Percentiles rank a stretch among this genome's conserved stretches.
Conservation (phyloP, 2,888 invertebrate genomes). For the Willowsia nigromaculata region DNA sequence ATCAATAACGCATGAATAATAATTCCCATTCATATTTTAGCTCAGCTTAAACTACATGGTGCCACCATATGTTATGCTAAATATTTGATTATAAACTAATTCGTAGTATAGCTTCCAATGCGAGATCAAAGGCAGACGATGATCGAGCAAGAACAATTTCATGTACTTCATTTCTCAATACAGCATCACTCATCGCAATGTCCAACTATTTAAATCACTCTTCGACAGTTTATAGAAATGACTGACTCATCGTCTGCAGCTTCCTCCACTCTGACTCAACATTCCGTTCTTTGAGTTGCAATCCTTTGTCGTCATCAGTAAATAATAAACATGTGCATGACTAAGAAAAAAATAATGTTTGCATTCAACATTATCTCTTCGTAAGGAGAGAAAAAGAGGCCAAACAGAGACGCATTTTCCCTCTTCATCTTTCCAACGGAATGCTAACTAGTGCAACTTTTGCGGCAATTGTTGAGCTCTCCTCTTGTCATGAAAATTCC, state of each 20-base stretch:
- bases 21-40: too few species aligned
- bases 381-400: slow-evolving; percentile 19
- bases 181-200: not conserved
- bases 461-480: slow-evolving; percentile 30
- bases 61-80: too few species aligned
- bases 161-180: not conserved
- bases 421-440: not conserved
- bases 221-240: not conserved
- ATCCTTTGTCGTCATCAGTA: not conserved
- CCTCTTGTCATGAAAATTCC: not conserved
- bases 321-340: not conserved
- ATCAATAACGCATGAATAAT: too few species aligned
- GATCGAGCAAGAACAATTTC: not conserved
- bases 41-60: too few species aligned
- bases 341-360: not conserved
- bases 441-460: slow-evolving; percentile 28
- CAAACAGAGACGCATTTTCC: slow-evolving; percentile 1
- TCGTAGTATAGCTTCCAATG: too few species aligned
- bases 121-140: too few species aligned
- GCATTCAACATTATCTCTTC: not conserved
- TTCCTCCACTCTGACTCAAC: not conserved
- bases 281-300: not conserved
- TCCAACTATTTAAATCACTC: not conserved
- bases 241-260: slow-evolving; percentile 7
- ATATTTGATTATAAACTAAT: not conserved